Evolutionary conservation across 64 coral and sea anemone genomes (phyloP), one percentile per base, ranked within the genome.

Genomic region (Cladopsammia gracilis): DNA sequence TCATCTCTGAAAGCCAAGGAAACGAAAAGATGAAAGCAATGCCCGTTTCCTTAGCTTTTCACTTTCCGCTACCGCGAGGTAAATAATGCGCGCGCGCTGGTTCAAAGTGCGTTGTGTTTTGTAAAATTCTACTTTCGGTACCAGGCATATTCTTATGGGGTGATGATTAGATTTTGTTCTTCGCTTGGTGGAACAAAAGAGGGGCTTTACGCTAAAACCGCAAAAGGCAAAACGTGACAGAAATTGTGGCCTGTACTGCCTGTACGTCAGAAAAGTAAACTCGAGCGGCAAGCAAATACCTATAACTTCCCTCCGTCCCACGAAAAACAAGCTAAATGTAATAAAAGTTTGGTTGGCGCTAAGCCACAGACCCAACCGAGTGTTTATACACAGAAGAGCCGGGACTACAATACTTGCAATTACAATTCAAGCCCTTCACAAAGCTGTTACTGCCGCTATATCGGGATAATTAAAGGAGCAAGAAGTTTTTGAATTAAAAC

Each of bases 401-500:
- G 7, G 48, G 10, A n/a, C 54, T 51, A 96, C 95, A 96, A 96
- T 96, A 76, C 82, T 81, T 87, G 77, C 89, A 96, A 96, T 96
- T 93, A 96, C 67, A 87, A 85, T 73, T 48, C 56, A 46, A 19
- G 14, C 61, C 78, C 64, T 85, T 76, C 81, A 96, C 87, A 96
- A 96, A 96, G 81, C 57, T 90, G 50, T 82, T 81, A 50, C 77
- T 71, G 60, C 87, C 71, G 90, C 67, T 71, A 73, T 18, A 25
- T 52, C 50, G 49, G 44, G 79, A 80, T 90, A 96, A 90, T 96
- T 90, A 96, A 90, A 93, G 89, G 91, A 93, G 91, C 91, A 57
- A 94, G 69, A 64, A 59, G 70, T 47, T 90, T 77, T 96, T 94
- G 91, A 94, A 96, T 96, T 94, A 94, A 96, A 94, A 74, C 87